Base-by-base conservation (phyloP, 2,113 vertebrate genomes). In the Semnornis frantzii region DNA sequence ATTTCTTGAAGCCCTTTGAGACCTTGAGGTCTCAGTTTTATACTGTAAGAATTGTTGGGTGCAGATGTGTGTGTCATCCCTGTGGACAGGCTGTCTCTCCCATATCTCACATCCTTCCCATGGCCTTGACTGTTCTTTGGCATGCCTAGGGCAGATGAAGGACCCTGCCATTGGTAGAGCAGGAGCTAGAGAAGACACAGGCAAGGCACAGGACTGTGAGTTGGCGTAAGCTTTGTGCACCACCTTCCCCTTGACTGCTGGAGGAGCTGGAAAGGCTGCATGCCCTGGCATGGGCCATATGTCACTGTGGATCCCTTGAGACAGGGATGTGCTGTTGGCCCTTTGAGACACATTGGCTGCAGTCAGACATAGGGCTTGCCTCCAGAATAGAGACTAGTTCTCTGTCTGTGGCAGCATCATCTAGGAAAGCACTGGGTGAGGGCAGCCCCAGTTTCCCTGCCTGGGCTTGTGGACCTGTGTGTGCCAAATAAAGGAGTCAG, bases 401-500 rank as follows among this genome's bases (percentile, higher is more conserved):
- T 11, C 3, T 33, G 31, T 55, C 16, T 34, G 25, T 12, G 37
- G 65, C 0, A 75, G 46, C 42, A 28, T 16, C 30, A 58, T 24
- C 24, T 39, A 68, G 63, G 48, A 30, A 48, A 42, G 59, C 24
- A 31, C 33, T 79, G 54, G 34, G 20, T 30, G 58, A 31, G 48
- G n/a, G 23, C 52, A 75, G 15, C 34, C 30, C 52, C 3, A 2
- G 12, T 60, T 5, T 31, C 66, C 65, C 66, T 24, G 31, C 24
- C 58, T 33, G 27, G 19, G 58, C 54, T 12, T 1, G 0, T 1
- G 3, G 50, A 16, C 62, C 24, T 39, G 0, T 1, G 17, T 9
- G 0, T 30, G 63, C 17, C 12, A 4, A 50, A 8, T 15, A 50
- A 72, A 79, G 64, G 11, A 34, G 20, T 14, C 0, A 2, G 17